phyloP scores from a whole-genome alignment of 2,113 vertebrate species.

The Cyanoderma ruficeps region DNA sequence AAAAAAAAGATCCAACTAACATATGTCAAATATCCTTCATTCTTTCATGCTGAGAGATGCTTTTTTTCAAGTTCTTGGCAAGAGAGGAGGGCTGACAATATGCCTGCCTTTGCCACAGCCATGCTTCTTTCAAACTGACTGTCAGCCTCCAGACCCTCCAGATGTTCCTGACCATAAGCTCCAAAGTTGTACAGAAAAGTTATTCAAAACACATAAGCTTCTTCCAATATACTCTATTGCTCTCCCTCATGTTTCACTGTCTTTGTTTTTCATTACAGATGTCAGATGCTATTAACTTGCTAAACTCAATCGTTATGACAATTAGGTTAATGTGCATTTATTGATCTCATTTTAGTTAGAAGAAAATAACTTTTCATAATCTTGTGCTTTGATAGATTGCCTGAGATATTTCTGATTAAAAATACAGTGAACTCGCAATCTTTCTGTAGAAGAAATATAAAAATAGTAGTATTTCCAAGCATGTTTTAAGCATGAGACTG shows the following conservation, averaged over 20 bases:
- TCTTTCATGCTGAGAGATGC: background rate
- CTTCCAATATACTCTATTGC: background rate
- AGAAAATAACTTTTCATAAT: background rate
- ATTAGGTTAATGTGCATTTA: background rate
- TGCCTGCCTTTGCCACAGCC: background rate
- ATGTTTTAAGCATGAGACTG: background rate
- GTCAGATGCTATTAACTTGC: background rate
- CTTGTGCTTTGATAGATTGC: background rate
- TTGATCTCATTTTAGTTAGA: background rate
- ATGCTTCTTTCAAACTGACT: background rate
- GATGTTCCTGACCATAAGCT: background rate
- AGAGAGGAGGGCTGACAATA: background rate
- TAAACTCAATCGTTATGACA: background rate
- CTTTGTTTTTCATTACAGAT: background rate
- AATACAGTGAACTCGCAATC: background rate
- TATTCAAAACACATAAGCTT: background rate
- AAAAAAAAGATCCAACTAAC: background rate
- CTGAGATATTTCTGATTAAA: background rate
- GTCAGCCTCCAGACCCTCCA: background rate
- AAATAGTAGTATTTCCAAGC: background rate
- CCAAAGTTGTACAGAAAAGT: background rate
- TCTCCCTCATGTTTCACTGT: background rate
- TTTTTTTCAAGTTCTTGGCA: background rate
- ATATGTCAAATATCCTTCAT: background rate
- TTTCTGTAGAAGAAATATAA: slow-evolving; percentile 15